Evolutionary conservation across 2,888 invertebrate species (phyloP), one percentile per base, ranked within the genome.

Genomic region (Hirtodrosophila histrioides): DNA sequence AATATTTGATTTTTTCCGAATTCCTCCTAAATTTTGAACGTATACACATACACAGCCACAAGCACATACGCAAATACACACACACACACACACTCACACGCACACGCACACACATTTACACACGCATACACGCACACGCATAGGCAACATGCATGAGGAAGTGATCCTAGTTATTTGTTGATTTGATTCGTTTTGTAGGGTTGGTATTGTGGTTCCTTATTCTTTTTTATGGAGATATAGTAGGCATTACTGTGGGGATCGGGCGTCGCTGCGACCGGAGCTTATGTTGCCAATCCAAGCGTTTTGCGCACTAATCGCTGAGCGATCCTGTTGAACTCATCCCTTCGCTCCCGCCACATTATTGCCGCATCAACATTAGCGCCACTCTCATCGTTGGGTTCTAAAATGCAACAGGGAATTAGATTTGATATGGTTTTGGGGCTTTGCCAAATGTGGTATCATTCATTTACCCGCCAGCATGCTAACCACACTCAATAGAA

Each of bases 341-440:
- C 94, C 10, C 98, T 93, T 90, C 99, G 96, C 91, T 99, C 99
- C 61, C 99, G 93, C 99, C 99, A 99, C 97, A 99, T 98, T 92
- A 99, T 99, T 0, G 99, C 99, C 7, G 99, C 99, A 92, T 99
- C 99, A 0, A 99, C 99, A 92, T 99, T 99, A 0, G 99, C 99
- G 10, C 99, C 99, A 89, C 98, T 99, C 92, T 99, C 99, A 90
- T 99, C 99, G 91, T 99, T 99, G 1, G 99, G 99, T 91, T 99
- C 99, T 95, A 12, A 9, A 72, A 35, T 17, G 17, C 17, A 17
- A 17, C 2, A n/a, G 17, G 17, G 17, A 2, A 17, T 17, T 17
- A 17, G 17, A 17, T 17, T 17, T 17, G 17, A 2, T 17, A 17
- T 2, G 17, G 17, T 17, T 17, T 17, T 17, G 17, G 17, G 17